Evolutionary conservation across 1,140 invertebrate genomes (phyloP).

Genomic region (Harlomillsia oculata): DNA sequence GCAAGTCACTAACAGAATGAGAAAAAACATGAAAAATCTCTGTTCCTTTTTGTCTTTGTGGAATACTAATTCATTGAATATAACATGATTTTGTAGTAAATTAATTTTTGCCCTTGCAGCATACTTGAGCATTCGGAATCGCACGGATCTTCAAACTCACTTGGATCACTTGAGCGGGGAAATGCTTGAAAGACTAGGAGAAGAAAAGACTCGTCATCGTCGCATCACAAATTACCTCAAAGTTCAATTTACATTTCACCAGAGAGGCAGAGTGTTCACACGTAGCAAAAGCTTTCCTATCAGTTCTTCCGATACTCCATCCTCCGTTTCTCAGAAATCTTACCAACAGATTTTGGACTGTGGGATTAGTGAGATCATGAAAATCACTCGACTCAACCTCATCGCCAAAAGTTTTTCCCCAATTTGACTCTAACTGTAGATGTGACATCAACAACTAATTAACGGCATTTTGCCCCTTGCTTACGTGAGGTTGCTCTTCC

Average conservation of each 20-base stretch:
- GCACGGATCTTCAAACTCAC: neutral
- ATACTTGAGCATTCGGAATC: conserved; percentile 3
- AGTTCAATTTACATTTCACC: conserved; percentile 1
- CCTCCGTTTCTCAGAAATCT: neutral
- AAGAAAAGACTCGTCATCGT: conserved; percentile 1
- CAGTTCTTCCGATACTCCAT: neutral
- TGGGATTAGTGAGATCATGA: conserved; percentile 9
- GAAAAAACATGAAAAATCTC: neutral
- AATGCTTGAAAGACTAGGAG: conserved; percentile 11
- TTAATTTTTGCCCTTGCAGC: neutral
- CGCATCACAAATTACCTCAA: neutral
- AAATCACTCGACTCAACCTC: conserved; percentile 6
- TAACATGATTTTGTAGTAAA: neutral
- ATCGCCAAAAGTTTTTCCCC: conserved; percentile 3
- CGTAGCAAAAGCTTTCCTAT: neutral
- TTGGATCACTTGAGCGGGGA: neutral
- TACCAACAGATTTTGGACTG: conserved; percentile 5
- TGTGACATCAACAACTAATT: too few relatives aligned
- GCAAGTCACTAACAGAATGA: neutral
- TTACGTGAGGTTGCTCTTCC: too few relatives aligned
- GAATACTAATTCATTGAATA: neutral
- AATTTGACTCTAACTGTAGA: too few relatives aligned
- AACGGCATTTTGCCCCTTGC: too few relatives aligned
- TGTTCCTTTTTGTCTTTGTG: neutral
- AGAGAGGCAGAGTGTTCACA: conserved; percentile 1